phyloP scores from a whole-genome alignment of 1,140 invertebrate genomes.

The Diabrotica virgifera region DNA sequence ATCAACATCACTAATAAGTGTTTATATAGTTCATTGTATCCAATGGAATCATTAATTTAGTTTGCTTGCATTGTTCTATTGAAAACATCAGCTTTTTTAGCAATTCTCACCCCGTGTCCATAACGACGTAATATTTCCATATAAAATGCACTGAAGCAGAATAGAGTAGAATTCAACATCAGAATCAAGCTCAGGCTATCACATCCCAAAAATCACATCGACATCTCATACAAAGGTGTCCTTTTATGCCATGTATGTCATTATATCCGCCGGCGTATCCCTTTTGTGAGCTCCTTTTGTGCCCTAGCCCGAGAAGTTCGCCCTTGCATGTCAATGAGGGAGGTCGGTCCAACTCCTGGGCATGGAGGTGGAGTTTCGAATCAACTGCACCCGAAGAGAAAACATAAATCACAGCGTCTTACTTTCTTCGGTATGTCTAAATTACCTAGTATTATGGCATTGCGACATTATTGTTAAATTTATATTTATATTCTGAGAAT shows the following conservation, averaged over 20 bases:
- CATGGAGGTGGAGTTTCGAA: slow-evolving; percentile 12
- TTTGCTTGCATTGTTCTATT: too few species aligned
- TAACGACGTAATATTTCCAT: slow-evolving; percentile 11
- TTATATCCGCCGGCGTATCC: slow-evolving; percentile 38
- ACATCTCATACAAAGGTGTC: slow-evolving; percentile 35
- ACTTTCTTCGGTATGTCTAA: too few species aligned
- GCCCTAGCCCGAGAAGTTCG: slow-evolving; percentile 30
- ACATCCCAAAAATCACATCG: slow-evolving; percentile 33
- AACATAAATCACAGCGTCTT: too few species aligned
- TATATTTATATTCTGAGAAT: too few species aligned
- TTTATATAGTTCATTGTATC: too few species aligned
- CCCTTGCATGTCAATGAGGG: slow-evolving; percentile 40
- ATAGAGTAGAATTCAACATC: slow-evolving; percentile 1
- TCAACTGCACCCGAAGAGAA: not conserved
- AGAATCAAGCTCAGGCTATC: slow-evolving; percentile 10
- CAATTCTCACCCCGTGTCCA: too few species aligned
- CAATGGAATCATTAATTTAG: too few species aligned
- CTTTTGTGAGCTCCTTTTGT: slow-evolving; percentile 40
- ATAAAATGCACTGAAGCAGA: slow-evolving; percentile 15
- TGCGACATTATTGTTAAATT: too few species aligned
- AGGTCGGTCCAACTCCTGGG: slow-evolving; percentile 27
- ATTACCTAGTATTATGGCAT: too few species aligned
- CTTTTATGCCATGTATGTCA: slow-evolving; percentile 37
- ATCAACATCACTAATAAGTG: too few species aligned
- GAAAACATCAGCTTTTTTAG: too few species aligned